Percentiles rank a stretch among this genome's conserved stretches.
Conservation (phyloP, 2,113 vertebrate species). For the Dermatemys mawii region DNA sequence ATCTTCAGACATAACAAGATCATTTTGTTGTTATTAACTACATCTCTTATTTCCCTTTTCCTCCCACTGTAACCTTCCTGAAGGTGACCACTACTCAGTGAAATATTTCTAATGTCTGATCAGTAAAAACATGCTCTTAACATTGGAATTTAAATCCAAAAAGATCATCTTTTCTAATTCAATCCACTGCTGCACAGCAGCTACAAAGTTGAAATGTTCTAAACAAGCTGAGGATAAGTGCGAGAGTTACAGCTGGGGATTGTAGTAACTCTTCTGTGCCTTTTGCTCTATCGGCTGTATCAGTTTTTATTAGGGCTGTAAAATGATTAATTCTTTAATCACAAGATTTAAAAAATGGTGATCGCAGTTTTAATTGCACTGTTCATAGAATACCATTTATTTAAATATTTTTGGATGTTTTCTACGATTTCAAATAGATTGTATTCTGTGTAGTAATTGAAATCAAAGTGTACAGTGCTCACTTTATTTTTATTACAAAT, state of each 20-base stretch:
- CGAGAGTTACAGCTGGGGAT: background rate
- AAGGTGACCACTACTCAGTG: constrained; percentile 29
- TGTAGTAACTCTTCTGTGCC: background rate
- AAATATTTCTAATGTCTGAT: background rate
- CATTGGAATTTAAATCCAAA: background rate
- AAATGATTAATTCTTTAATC: no score
- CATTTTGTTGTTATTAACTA: constrained; percentile 50
- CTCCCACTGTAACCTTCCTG: constrained; percentile 3
- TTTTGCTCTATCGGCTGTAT: background rate
- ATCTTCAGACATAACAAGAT: constrained; percentile 45
- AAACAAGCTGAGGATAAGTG: background rate
- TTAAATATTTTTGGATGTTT: no score
- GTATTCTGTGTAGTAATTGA: no score
- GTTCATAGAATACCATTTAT: no score
- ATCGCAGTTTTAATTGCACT: no score
- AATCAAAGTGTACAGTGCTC: no score
- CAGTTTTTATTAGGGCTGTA: background rate
- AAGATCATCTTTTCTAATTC: background rate
- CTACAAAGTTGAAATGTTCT: background rate
- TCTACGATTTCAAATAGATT: no score
- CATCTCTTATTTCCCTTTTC: background rate
- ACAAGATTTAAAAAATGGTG: no score
- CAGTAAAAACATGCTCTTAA: background rate
- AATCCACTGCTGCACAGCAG: background rate
- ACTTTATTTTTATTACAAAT: no score